Base-by-base conservation (phyloP, 2,888 invertebrate genomes). In the Epiblema foenella region DNA sequence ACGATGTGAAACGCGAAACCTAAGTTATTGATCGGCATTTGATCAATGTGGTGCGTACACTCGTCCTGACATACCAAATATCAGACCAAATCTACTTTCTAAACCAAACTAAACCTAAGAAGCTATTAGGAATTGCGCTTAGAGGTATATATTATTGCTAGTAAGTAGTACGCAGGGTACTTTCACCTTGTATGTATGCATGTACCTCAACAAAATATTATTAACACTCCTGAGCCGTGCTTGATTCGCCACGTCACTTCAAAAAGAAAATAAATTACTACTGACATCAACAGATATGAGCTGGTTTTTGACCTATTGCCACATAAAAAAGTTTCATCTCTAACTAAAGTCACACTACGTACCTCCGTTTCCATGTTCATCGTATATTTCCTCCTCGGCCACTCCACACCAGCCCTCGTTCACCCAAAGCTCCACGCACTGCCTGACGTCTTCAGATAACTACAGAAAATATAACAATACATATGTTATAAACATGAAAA, bases 401-500 rank as follows among this genome's bases (percentile, higher is more conserved):
- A 93, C 93, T 1, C 93, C 93, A 73, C 93, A 93, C 93, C 93
- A 93, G 8, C 93, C 93, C 56, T 92, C 93, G 0, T 85, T 80
- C 24, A 91, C 86, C 93, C 93, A 93, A 52, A 85, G 88, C 56
- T 93, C 92, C 51, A 94, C 89, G 75, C 94, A 93, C 54, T 89
- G 89, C 68, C 89, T 83, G 51, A 94, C 93, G 71, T 94, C 94
- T 77, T 94, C 94, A 2, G 93, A 90, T 51, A 94, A 85, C 94
- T 94, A 77, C 4, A 15, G 37, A 68, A 51, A n/a, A 49, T 56
- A 46, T 37, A 18, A 17, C 46, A 18, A 18, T 51, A 51, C 51
- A 18, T 4, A 58, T 24, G 20, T 42, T 9, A 58, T 18, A 59
- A 42, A 46, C 5, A 59, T 18, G n/a, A 49, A 51, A 33, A 12